A percentile compares a stretch with the other conserved stretches of the same genome.
Evolutionary conservation across 2,113 vertebrate genomes (phyloP).

Genomic region (Lepisosteus oculatus): DNA sequence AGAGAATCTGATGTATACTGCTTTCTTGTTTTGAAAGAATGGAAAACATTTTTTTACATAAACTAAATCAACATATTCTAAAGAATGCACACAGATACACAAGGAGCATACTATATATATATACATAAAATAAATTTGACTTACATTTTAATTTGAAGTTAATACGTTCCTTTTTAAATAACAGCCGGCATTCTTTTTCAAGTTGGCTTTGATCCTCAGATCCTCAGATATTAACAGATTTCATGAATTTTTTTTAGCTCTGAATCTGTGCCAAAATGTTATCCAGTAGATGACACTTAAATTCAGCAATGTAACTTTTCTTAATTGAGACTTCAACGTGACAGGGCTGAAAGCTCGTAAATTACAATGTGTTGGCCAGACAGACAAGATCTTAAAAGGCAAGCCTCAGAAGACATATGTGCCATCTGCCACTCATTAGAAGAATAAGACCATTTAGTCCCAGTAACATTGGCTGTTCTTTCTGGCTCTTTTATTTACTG

Average conservation of each 20-base stretch:
- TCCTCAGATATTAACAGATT: neutral
- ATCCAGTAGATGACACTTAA: too few relatives aligned
- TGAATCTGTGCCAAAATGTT: neutral
- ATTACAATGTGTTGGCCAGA: conserved; percentile 66
- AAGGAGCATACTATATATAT: too few relatives aligned
- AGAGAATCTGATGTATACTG: too few relatives aligned
- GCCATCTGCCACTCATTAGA: conserved; percentile 13
- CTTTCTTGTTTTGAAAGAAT: too few relatives aligned
- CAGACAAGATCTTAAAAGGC: conserved; percentile 36
- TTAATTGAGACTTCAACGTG: conserved; percentile 71
- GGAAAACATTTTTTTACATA: too few relatives aligned
- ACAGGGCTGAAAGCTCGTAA: conserved; percentile 62
- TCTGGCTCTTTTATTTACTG: neutral
- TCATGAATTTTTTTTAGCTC: neutral
- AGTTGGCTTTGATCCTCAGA: neutral
- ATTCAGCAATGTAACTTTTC: conserved; percentile 17
- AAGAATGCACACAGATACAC: too few relatives aligned
- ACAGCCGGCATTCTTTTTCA: neutral
- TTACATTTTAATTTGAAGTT: conserved; percentile 1
- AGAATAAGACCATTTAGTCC: neutral
- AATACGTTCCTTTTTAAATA: neutral
- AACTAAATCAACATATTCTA: too few relatives aligned
- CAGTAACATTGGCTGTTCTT: neutral
- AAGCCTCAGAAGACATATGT: conserved; percentile 33
- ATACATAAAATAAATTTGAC: too few relatives aligned